Base-by-base conservation (phyloP, 2,888 invertebrate species). In the Elmis aenea region DNA sequence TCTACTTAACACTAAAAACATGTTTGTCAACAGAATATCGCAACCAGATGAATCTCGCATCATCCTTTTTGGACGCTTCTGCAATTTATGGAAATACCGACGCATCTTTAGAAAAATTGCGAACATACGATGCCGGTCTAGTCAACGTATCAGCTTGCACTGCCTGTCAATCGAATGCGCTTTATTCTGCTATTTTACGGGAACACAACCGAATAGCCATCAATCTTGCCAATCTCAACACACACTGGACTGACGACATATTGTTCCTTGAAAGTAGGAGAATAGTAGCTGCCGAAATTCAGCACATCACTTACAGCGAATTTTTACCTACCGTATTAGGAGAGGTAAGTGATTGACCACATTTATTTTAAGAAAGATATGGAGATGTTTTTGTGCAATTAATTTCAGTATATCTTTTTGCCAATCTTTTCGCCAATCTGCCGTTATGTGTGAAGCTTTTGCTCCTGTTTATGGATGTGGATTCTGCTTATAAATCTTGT, bases 1-100 rank as follows among this genome's bases (percentile, higher is more conserved):
- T n/a, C n/a, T n/a, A n/a, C n/a, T n/a, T n/a, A n/a, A n/a, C n/a
- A n/a, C n/a, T n/a, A n/a, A n/a, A n/a, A n/a, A n/a, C n/a, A n/a
- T n/a, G n/a, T n/a, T n/a, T n/a, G n/a, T n/a, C n/a, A n/a, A n/a
- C 64, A 84, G 84, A 79, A 42, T 69, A 76, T 42, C 76, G 91
- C 26, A 83, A 90, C 51, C 88, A 90, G 60, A 84, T 91, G 82
- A 91, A 91, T 65, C 71, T 83, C 39, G 91, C 84, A 0, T 85
- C 90, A 0, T 77, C 85, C 1, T 89, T 85, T 61, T 70, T 92
- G 36, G 92, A 92, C 56, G 91, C 82, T 1, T 88, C 88, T 0
- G 83, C 82, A 1, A 66, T 92, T 32, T 92, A 92, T 61, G 90
- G 90, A 6, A 78, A 75, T 42, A 85, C 83, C 0, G 81, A 83